phyloP scores from a whole-genome alignment of 2,888 invertebrate species.

The Idaea biselata region DNA sequence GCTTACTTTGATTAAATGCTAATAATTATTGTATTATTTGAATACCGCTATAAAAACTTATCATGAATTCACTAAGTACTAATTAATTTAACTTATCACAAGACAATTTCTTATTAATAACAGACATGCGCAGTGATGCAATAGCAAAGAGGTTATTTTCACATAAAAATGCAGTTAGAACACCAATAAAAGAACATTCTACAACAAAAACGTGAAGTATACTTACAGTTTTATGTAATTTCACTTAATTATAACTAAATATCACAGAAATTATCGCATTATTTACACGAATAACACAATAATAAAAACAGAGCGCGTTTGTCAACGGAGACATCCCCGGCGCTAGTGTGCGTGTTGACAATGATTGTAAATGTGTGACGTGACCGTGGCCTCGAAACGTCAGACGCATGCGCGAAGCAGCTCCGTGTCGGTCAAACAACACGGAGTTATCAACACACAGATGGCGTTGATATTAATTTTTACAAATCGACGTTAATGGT shows the following conservation, averaged over 20 bases:
- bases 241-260: constrained; percentile 40
- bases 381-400: constrained; percentile 65
- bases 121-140: constrained; percentile 38
- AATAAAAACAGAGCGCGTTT: constrained; percentile 50
- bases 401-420: constrained; percentile 60
- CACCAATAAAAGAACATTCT: constrained; percentile 11
- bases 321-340: constrained; percentile 45
- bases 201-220: neutral
- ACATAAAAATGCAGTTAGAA: constrained; percentile 10
- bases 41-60: neutral
- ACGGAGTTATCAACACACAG: constrained; percentile 29
- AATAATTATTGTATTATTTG: neutral
- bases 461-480: constrained; percentile 43
- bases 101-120: constrained; percentile 16
- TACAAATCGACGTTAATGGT: neutral
- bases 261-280: constrained; percentile 48
- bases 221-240: constrained; percentile 27
- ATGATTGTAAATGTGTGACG: constrained; percentile 43
- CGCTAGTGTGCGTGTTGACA: constrained; percentile 53
- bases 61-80: too few relatives aligned
- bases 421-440: constrained; percentile 53
- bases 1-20: neutral
- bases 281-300: constrained; percentile 48
- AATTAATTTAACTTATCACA: neutral
- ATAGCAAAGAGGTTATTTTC: constrained; percentile 35